phyloP scores from a whole-genome alignment of 2,113 vertebrate genomes.

The Seriola dumerili region DNA sequence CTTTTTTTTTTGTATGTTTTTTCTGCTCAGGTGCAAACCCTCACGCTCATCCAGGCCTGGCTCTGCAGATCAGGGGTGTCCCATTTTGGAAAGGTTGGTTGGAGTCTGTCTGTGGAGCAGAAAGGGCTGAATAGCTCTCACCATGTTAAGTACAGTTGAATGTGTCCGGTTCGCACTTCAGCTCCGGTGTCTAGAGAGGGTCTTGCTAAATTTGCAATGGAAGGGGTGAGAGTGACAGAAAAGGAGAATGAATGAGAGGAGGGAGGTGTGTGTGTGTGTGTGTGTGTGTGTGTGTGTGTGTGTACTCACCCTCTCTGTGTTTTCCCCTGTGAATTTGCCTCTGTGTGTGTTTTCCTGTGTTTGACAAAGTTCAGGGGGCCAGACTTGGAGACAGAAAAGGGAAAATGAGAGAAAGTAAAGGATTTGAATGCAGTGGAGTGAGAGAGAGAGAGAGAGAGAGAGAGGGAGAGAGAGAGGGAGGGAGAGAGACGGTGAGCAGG shows the following conservation, averaged over 20 bases:
- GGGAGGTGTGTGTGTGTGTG: conserved; percentile 29
- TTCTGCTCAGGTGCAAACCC: conserved; percentile 37
- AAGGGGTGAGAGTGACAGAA: conserved; percentile 80
- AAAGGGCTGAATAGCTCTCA: conserved; percentile 65
- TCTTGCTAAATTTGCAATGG: conserved; percentile 62
- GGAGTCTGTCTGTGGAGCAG: conserved; percentile 51
- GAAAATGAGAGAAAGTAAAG: conserved; percentile 69
- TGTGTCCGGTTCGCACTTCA: conserved; percentile 74
- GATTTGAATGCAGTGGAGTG: conserved; percentile 67
- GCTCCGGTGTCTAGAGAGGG: conserved; percentile 49
- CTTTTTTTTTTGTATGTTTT: not conserved
- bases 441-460: conserved; percentile 41
- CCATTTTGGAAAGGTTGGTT: conserved; percentile 40
- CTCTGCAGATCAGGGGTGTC: conserved; percentile 35
- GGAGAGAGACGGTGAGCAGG: conserved; percentile 45
- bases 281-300: conserved; percentile 25
- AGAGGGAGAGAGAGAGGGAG: conserved; percentile 16
- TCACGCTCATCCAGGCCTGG: not conserved
- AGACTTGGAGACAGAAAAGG: conserved; percentile 65
- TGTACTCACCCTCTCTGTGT: conserved; percentile 34
- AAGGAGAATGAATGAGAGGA: conserved; percentile 51
- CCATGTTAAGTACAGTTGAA: conserved; percentile 71
- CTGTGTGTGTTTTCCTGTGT: conserved; percentile 69
- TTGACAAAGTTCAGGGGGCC: conserved; percentile 73
- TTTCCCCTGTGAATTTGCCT: conserved; percentile 63